phyloP scores from a whole-genome alignment of 2,113 vertebrate species.

The Mirza zaza region DNA sequence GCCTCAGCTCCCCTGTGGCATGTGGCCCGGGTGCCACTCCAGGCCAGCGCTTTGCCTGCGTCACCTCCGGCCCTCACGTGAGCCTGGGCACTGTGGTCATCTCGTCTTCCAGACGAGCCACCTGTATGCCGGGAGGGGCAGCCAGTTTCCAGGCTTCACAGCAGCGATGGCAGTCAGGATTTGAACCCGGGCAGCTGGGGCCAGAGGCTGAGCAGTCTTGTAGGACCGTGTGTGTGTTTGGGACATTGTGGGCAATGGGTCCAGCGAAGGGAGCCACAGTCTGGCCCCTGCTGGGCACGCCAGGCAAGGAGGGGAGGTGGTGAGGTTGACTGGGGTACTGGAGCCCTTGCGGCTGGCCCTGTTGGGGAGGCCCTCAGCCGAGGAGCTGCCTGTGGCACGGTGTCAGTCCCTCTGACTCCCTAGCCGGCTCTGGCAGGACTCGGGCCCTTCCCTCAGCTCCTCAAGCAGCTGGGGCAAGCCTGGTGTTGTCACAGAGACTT shows the following conservation, averaged over 20 bases:
- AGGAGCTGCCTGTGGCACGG: not conserved
- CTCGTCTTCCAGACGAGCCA: not conserved
- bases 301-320: fast-evolving
- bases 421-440: not conserved
- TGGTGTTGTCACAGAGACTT: not conserved
- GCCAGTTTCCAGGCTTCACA: not conserved
- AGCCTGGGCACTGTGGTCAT: not conserved
- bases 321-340: fast-evolving
- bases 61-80: not conserved
- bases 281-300: not conserved
- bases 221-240: not conserved
- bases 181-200: not conserved
- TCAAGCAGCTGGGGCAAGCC: not conserved
- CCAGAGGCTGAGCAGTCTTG: not conserved
- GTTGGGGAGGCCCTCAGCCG: fast-evolving
- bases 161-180: not conserved
- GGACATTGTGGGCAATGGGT: not conserved
- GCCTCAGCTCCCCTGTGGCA: fast-evolving
- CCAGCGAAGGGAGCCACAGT: not conserved
- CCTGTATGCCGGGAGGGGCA: fast-evolving
- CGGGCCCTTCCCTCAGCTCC: not conserved
- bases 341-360: not conserved
- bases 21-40: not conserved
- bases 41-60: not conserved
- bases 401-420: not conserved